Conservation (phyloP, 2,888 invertebrate species). For the Cephus spinipes region DNA sequence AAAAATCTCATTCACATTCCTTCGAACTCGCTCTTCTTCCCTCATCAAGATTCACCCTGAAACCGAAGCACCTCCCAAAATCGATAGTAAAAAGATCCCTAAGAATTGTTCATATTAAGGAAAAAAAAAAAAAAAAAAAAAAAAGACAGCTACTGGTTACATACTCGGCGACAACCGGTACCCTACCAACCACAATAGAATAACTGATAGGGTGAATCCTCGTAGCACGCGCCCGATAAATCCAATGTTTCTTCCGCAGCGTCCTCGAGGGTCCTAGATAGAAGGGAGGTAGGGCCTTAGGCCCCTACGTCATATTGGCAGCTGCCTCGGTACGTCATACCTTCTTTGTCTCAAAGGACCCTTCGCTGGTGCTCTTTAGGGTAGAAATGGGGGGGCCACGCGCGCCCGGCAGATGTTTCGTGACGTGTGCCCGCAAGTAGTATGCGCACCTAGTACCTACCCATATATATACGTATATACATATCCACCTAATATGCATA, state of each 20-base stretch:
- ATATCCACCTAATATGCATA: not conserved
- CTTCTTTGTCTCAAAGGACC: conserved; percentile 66
- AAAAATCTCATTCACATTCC: not conserved
- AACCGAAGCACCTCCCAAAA: not conserved
- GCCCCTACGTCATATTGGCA: conserved; percentile 60
- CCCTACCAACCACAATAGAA: not conserved
- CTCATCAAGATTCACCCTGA: not conserved
- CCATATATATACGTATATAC: not conserved
- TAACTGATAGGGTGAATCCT: not conserved
- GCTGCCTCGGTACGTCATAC: conserved; percentile 63
- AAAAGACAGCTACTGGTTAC: not conserved
- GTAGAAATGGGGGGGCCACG: conserved; percentile 48
- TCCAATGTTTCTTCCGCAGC: not conserved
- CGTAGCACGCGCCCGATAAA: conserved; percentile 2
- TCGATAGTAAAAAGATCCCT: not conserved
- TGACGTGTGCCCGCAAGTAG: conserved; percentile 55
- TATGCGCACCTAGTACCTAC: not conserved
- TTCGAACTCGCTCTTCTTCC: not conserved
- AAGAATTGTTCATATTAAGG: not conserved
- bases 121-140: too few relatives aligned
- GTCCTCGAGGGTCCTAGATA: conserved; percentile 11
- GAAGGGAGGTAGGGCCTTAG: conserved; percentile 21
- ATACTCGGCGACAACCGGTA: not conserved
- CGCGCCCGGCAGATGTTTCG: conserved; percentile 57
- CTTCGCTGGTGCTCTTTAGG: conserved; percentile 59